A percentile compares a stretch with the other conserved stretches of the same genome.
Conservation (phyloP, 92 coral and sea anemone genomes). For the Desmophyllum pertusum region DNA sequence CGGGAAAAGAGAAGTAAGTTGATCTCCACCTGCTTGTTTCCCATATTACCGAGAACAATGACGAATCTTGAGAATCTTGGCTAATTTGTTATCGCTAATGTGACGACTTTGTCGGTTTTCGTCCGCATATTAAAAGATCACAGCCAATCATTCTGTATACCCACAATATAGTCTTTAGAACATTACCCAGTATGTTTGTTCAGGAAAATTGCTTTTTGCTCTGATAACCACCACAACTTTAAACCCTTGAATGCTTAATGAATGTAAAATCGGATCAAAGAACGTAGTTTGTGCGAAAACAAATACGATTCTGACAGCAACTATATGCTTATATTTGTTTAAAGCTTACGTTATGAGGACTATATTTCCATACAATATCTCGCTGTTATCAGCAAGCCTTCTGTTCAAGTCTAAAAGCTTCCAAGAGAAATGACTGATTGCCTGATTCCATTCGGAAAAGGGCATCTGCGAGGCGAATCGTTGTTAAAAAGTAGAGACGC, state of each 20-base stretch:
- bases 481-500: neutral
- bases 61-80: neutral
- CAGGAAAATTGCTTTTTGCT: constrained; percentile 6
- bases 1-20: neutral
- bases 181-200: constrained; percentile 28
- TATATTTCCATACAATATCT: neutral
- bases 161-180: neutral
- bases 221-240: constrained; percentile 8
- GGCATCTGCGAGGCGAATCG: neutral
- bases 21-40: constrained; percentile 39
- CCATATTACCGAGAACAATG: constrained; percentile 26
- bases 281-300: constrained; percentile 9
- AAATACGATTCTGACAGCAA: neutral
- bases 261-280: constrained; percentile 24
- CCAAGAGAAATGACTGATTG: neutral
- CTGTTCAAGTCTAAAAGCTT: neutral
- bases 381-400: constrained; percentile 10
- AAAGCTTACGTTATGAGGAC: neutral
- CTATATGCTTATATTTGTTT: neutral
- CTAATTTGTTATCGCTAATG: constrained; percentile 29
- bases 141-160: constrained; percentile 7
- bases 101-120: constrained; percentile 26
- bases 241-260: constrained; percentile 8
- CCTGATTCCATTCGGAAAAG: neutral
- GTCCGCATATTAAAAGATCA: constrained; percentile 15